Percentiles rank a stretch among this genome's conserved stretches.
These are phyloP conservation scores for Semnornis frantzii DNA, from an alignment of 2,113 vertebrate species.

Conservation along the genomic window DNA sequence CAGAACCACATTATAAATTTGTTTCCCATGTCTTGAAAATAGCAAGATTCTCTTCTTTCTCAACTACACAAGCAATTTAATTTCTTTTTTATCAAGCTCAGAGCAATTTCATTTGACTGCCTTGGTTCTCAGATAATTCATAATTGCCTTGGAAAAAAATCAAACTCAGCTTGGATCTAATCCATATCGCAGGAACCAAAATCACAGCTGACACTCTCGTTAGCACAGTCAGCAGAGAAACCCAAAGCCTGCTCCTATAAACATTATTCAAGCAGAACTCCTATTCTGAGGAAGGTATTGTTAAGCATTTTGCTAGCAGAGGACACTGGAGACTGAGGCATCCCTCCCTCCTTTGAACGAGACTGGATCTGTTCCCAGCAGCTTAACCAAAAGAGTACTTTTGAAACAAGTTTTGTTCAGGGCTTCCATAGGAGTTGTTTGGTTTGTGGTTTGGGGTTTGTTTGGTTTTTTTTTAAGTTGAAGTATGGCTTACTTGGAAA, in stretches of 20 bases:
- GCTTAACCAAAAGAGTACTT: not conserved
- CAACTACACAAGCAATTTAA: not conserved
- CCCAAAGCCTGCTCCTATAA: slow-evolving; percentile 9
- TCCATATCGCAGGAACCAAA: slow-evolving; percentile 44
- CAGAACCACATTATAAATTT: not conserved
- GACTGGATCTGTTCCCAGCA: not conserved
- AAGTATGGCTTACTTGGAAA: not conserved
- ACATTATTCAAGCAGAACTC: slow-evolving; percentile 23
- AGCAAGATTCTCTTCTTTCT: not conserved
- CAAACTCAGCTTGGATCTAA: slow-evolving; percentile 48
- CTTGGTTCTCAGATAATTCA: slow-evolving; percentile 46
- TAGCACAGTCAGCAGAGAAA: slow-evolving; percentile 47
- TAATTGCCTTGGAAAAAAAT: slow-evolving; percentile 64
- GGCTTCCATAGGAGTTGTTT: not conserved
- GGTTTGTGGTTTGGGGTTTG: too few species aligned
- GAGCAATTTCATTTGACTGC: slow-evolving; percentile 34
- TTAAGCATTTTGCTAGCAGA: not conserved
- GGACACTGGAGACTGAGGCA: not conserved
- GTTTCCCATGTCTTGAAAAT: not conserved
- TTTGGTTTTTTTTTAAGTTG: not conserved
- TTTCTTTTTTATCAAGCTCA: slow-evolving; percentile 24
- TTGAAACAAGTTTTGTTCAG: not conserved
- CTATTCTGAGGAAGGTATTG: not conserved
- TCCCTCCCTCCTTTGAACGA: not conserved
- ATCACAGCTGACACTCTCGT: slow-evolving; percentile 55